Evolutionary conservation across 2,797 vertebrate genomes (phyloP), one percentile per base, ranked within the genome.

Genomic region (Carcharodon carcharias): DNA sequence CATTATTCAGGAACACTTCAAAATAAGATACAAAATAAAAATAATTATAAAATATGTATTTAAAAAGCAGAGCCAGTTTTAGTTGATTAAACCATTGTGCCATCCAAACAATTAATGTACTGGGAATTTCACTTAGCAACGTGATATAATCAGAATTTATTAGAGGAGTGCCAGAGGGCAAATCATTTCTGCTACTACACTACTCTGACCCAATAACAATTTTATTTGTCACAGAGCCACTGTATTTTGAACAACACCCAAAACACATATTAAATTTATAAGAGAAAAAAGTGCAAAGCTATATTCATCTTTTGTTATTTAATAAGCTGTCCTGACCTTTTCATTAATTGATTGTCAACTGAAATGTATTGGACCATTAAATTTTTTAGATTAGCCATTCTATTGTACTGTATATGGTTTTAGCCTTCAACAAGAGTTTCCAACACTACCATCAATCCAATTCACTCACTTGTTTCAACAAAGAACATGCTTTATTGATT

Each of bases 131-230:
- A 95, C 50, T 77, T 77, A 77, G 50, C 67, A 95, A 95, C 7
- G 69, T 95, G 94, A 95, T 95, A 73, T 31, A 77, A 73, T 95
- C 69, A 77, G 94, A 95, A 95, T 73, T 56, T 95, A 95, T 95
- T 95, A 56, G 50, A 35, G 50, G 50, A 95, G 56, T 95, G 69
- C 94, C 94, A 73, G 67, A 95, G 94, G 94, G 94, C 28, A 95
- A 95, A 95, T 77, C 9, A 73, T 73, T 95, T 58, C 54, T 71
- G 69, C 50, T 56, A 31, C 93, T 77, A 31, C 31, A 73, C 23
- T 35, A 71, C 94, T 77, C 31, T n/a, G 14, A 77, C 45, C 94
- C 28, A 73, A 71, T 95, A 95, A 35, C 50, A 95, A 73, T 95
- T 58, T 95, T 73, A 95, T 95, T 54, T 95, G 94, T 71, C 94